phyloP scores from a whole-genome alignment of 2,797 vertebrate species.

The Lepus oiostolus region DNA sequence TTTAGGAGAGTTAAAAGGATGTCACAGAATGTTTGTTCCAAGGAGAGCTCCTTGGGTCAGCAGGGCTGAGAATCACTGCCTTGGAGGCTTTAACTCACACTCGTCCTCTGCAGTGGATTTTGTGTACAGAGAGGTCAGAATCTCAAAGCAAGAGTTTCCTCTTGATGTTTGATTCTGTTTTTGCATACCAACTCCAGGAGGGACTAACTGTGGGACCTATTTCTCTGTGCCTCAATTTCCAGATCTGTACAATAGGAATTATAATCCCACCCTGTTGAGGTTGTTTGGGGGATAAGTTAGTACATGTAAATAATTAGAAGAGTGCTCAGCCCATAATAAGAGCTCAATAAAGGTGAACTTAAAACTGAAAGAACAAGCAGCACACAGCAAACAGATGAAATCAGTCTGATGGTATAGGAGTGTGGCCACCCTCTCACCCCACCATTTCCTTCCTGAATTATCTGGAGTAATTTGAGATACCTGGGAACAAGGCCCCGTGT shows the following conservation, averaged over 20 bases:
- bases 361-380: neutral
- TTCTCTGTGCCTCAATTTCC: neutral
- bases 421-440: neutral
- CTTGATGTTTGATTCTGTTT: neutral
- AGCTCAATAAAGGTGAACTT: neutral
- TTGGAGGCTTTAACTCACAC: neutral
- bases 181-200: neutral
- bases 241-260: neutral
- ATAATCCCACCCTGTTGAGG: neutral
- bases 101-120: neutral
- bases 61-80: neutral
- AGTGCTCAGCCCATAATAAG: neutral
- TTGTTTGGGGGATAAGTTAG: neutral
- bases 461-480: neutral
- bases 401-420: neutral
- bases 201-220: neutral
- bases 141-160: neutral
- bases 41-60: neutral
- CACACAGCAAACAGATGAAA: neutral
- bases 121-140: neutral
- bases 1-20: neutral
- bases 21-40: neutral
- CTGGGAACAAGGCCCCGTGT: neutral
- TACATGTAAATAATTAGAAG: neutral
- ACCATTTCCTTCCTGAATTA: neutral